These are phyloP conservation scores for Otis tarda DNA, from an alignment of 2,113 vertebrate species.

Conservation along the genomic window DNA sequence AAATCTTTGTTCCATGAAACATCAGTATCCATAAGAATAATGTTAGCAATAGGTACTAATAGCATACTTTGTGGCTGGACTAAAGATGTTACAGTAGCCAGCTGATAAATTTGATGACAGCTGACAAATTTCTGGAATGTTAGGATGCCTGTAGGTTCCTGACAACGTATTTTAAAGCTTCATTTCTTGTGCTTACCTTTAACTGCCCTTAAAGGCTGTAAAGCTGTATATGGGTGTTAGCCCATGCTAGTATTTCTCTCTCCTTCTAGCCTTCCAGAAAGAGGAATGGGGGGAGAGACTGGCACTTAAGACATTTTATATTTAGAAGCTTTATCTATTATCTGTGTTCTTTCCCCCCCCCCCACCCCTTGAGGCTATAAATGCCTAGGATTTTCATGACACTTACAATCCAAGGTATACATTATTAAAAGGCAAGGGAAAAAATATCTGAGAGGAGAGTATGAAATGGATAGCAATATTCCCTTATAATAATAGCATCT, in stretches of 20 bases:
- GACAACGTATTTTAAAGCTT: neutral
- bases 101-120: neutral
- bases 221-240: neutral
- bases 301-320: neutral
- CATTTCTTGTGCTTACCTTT: neutral
- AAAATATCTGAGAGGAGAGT: neutral
- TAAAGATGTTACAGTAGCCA: neutral
- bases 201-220: neutral
- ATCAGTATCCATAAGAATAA: neutral
- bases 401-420: neutral
- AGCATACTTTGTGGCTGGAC: neutral
- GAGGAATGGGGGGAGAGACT: rapidly evolving
- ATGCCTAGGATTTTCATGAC: neutral
- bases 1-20: neutral
- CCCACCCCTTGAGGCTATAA: neutral
- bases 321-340: neutral
- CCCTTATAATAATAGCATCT: neutral
- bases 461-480: neutral
- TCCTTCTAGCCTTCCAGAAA: neutral
- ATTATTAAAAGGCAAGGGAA: neutral
- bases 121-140: neutral
- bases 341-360: neutral
- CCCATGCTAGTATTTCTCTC: neutral
- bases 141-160: neutral
- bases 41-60: neutral